Evolutionary conservation across 1,140 invertebrate genomes (phyloP), one percentile per base, ranked within the genome.

Genomic region (Orussus abietinus): DNA sequence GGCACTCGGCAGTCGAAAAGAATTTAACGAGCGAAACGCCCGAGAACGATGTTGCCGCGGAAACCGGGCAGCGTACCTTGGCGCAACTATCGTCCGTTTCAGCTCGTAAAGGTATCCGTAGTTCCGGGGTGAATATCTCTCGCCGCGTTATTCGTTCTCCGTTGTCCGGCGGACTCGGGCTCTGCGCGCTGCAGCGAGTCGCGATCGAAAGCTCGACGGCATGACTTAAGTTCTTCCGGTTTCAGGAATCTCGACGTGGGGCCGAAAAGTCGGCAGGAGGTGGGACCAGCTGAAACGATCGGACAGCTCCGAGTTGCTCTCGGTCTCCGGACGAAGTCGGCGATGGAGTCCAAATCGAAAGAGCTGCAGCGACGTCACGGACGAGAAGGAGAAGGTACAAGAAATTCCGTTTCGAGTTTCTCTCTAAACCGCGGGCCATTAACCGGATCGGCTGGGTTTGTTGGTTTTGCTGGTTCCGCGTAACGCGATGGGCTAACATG

Each of bases 161-260:
- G n/a, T 25, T 25, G 22, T 7, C 22, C n/a, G 6, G 6, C 22
- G 22, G 6, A 7, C n/a, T 25, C 22, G 22, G 22, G n/a, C 6
- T 25, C n/a, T n/a, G n/a, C n/a, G n/a, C n/a, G n/a, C n/a, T n/a
- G n/a, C n/a, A n/a, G n/a, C n/a, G n/a, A n/a, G n/a, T n/a, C n/a
- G n/a, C n/a, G n/a, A n/a, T n/a, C n/a, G n/a, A n/a, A n/a, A n/a
- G n/a, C n/a, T n/a, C n/a, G n/a, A n/a, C n/a, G n/a, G n/a, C n/a
- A n/a, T n/a, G n/a, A n/a, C n/a, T n/a, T n/a, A n/a, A n/a, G n/a
- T n/a, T n/a, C 6, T 25, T 25, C n/a, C 22, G n/a, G 6, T 62
- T 55, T 20, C 44, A 81, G 80, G 76, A 53, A 66, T 81, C 33
- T 75, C 80, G 4, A 80, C 80, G n/a, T 83, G 80, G 81, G 78